Evolutionary conservation across 1,140 invertebrate genomes (phyloP).

Genomic region (Diorhabda carinulata): DNA sequence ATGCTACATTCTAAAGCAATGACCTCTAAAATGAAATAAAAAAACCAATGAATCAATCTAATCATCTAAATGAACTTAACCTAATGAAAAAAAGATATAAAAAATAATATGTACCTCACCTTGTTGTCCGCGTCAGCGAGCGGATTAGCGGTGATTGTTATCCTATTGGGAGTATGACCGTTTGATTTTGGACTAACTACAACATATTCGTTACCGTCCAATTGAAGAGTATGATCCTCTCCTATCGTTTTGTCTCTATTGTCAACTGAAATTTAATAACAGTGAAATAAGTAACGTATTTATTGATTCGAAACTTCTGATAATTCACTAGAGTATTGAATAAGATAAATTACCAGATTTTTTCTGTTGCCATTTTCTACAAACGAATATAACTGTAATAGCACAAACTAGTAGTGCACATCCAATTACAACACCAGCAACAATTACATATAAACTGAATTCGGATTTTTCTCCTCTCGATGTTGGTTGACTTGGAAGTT

Average conservation of each 20-base stretch:
- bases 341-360: slow-evolving; percentile 29
- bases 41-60: background rate
- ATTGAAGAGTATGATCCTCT: slow-evolving; percentile 50
- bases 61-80: background rate
- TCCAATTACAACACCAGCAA: slow-evolving; percentile 54
- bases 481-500: slow-evolving; percentile 22
- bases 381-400: slow-evolving; percentile 50
- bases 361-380: slow-evolving; percentile 47
- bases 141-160: slow-evolving; percentile 69
- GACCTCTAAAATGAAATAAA: background rate
- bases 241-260: slow-evolving; percentile 44
- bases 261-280: slow-evolving; percentile 22
- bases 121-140: slow-evolving; percentile 61
- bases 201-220: slow-evolving; percentile 49
- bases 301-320: too few relatives aligned
- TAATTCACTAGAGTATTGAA: too few relatives aligned
- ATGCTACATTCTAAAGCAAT: background rate
- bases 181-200: slow-evolving; percentile 50
- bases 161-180: slow-evolving; percentile 57
- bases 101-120: slow-evolving; percentile 48
- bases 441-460: slow-evolving; percentile 55
- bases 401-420: slow-evolving; percentile 49
- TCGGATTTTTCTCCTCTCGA: slow-evolving; percentile 5
- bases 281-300: too few relatives aligned
- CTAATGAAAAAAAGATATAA: slow-evolving; percentile 9